phyloP scores from a whole-genome alignment of 2,113 vertebrate species.

The Empidonax alnorum region DNA sequence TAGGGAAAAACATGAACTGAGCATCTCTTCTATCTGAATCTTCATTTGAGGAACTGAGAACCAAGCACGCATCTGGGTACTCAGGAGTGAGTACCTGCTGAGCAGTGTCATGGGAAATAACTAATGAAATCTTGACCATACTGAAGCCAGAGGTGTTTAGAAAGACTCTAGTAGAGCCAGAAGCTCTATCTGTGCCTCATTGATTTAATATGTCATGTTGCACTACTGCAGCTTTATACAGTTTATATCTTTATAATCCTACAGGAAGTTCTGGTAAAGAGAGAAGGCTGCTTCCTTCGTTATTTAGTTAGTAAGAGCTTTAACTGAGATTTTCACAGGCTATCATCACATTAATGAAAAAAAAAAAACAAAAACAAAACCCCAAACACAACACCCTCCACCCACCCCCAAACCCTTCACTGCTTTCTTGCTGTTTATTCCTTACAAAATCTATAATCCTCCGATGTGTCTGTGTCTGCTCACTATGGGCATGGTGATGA shows the following conservation, averaged over 20 bases:
- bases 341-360: neutral
- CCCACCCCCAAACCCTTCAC: neutral
- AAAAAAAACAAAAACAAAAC: neutral
- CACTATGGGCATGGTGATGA: neutral
- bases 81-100: neutral
- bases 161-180: neutral
- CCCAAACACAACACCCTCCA: neutral
- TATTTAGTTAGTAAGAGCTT: neutral
- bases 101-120: neutral
- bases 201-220: neutral
- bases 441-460: neutral
- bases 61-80: rapidly evolving
- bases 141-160: neutral
- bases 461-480: neutral
- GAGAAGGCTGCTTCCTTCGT: neutral
- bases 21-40: neutral
- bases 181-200: neutral
- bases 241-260: neutral
- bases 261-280: neutral
- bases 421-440: neutral
- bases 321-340: neutral
- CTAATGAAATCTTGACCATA: neutral
- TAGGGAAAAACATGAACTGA: neutral
- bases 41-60: neutral
- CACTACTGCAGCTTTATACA: neutral